Evolutionary conservation across 2,797 vertebrate species (phyloP).

Genomic region (Tachyglossus aculeatus): DNA sequence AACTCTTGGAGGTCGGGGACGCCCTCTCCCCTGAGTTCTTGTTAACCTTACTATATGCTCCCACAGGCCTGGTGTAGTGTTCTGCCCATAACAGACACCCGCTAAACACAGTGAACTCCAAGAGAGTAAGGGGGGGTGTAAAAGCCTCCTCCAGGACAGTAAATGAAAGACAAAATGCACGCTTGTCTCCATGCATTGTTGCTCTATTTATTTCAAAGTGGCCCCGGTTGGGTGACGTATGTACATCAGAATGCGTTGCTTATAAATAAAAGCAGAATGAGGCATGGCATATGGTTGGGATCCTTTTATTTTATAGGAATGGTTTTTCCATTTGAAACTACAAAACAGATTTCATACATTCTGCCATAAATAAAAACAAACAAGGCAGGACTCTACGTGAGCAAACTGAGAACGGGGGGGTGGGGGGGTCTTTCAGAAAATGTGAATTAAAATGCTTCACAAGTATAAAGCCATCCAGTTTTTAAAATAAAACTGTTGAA

Average conservation of each 20-base stretch:
- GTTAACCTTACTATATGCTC: no score
- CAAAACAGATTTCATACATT: conserved; percentile 78
- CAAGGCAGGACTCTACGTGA: conserved; percentile 77
- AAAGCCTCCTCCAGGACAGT: no score
- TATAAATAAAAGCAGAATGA: conserved; percentile 59
- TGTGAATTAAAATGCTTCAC: conserved; percentile 77
- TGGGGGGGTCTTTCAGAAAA: conserved; percentile 74
- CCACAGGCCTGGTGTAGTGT: no score
- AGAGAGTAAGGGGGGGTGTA: no score
- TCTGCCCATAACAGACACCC: no score
- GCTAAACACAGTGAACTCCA: no score
- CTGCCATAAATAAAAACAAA: conserved; percentile 81
- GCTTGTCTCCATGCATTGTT: background rate
- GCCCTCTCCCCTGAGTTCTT: no score
- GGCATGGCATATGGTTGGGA: conserved; percentile 61
- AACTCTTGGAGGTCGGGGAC: no score
- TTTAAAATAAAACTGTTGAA: conserved; percentile 83
- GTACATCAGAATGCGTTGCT: conserved; percentile 46
- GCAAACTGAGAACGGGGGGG: conserved; percentile 74
- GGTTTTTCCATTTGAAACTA: conserved; percentile 71
- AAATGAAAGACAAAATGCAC: no score
- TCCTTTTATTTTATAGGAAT: conserved; percentile 78
- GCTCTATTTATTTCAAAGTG: conserved; percentile 43
- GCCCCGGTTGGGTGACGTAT: conserved; percentile 37
- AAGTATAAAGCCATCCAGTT: conserved; percentile 81